A percentile compares a stretch with the other conserved stretches of the same genome.
phyloP scores from a whole-genome alignment of 2,113 vertebrate species.

The Arenaria interpres region DNA sequence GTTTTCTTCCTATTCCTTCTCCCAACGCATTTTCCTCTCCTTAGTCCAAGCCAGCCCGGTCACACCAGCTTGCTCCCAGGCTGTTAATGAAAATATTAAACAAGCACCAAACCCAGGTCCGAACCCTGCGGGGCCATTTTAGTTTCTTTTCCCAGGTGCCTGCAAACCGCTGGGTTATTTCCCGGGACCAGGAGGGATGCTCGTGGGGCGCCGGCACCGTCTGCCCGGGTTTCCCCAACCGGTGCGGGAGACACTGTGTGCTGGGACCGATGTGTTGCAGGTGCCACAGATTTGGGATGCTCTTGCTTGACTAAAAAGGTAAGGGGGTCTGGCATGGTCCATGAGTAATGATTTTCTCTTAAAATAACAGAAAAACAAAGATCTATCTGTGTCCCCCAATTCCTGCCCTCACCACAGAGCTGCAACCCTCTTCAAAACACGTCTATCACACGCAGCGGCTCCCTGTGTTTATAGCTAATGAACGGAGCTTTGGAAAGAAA shows the following conservation, averaged over 20 bases:
- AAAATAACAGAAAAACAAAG: background rate
- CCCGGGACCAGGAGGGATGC: background rate
- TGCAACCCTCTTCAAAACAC: background rate
- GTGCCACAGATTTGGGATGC: background rate
- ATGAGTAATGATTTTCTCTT: background rate
- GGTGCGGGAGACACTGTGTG: background rate
- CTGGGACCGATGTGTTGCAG: background rate
- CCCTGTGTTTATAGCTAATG: background rate
- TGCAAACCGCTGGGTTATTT: rapidly evolving
- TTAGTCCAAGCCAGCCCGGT: background rate
- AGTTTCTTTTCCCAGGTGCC: background rate
- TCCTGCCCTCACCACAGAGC: background rate
- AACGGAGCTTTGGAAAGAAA: slow-evolving; percentile 17
- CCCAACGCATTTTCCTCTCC: too few relatives aligned
- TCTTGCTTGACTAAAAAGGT: background rate
- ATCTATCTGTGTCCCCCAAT: background rate
- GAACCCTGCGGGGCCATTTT: rapidly evolving
- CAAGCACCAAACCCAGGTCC: background rate
- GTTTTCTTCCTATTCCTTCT: background rate
- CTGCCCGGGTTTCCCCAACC: rapidly evolving
- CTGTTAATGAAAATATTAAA: background rate
- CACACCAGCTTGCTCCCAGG: background rate
- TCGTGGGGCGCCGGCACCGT: rapidly evolving
- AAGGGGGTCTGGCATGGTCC: background rate
- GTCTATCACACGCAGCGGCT: rapidly evolving